These are phyloP conservation scores for Oncorhynchus keta DNA, from an alignment of 2,113 vertebrate genomes.

Conservation along the genomic window DNA sequence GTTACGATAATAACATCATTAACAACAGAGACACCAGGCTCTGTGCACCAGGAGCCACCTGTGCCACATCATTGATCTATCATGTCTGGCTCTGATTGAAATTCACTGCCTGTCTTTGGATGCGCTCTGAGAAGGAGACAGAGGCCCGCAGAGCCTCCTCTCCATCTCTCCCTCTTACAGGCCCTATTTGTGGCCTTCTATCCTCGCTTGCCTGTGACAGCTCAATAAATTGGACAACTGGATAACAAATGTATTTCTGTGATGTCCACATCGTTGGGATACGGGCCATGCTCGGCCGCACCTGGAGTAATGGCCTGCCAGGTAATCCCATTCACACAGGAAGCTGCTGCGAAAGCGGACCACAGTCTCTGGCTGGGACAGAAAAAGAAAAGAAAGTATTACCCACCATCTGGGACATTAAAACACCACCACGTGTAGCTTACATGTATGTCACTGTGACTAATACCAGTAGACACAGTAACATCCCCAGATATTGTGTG, in stretches of 20 bases:
- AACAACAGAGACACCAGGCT: background rate
- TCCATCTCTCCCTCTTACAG: conserved; percentile 56
- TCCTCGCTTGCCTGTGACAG: conserved; percentile 56
- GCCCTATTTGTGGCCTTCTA: conserved; percentile 46
- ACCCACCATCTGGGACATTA: conserved; percentile 13
- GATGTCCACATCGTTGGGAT: conserved; percentile 38
- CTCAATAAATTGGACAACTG: conserved; percentile 72
- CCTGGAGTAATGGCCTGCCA: conserved; percentile 32
- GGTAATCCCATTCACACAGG: conserved; percentile 8
- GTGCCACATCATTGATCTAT: conserved; percentile 40
- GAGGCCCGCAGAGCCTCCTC: conserved; percentile 40
- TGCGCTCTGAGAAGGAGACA: conserved; percentile 34
- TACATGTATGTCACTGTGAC: background rate
- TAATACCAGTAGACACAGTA: background rate
- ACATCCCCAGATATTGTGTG: background rate
- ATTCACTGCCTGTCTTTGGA: conserved; percentile 38
- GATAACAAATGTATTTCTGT: conserved; percentile 66
- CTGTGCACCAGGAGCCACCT: conserved; percentile 36
- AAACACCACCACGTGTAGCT: background rate
- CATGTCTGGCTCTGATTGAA: conserved; percentile 40
- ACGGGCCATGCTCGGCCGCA: conserved; percentile 28
- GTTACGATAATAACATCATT: conserved; percentile 19
- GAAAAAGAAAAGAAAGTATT: conserved; percentile 12
- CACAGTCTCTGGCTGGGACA: conserved; percentile 16
- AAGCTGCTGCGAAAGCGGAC: background rate